Evolutionary conservation across 2,113 vertebrate species (phyloP), one percentile per base, ranked within the genome.

Genomic region (Vulpes ferrilata): DNA sequence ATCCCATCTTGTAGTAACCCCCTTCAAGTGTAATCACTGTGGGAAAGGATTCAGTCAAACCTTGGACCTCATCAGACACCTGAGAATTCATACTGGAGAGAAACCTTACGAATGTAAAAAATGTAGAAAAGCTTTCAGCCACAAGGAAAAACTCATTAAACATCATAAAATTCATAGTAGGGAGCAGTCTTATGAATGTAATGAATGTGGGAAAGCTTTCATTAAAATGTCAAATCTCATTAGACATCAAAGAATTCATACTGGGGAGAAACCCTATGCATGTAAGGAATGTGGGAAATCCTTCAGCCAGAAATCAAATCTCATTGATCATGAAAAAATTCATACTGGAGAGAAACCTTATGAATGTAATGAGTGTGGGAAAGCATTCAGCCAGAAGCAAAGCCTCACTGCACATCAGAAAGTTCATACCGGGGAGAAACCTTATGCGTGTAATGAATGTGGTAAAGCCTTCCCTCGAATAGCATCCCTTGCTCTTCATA

Each of bases 211-310:
- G 25, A 98, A 98, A 93, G 35, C 78, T 86, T 98, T 98, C 83
- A 98, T 97, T 97, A 98, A 98, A 96, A 96, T 97, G 93, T 97
- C 97, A 74, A 98, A 97, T 87, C 97, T 98, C 73, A 97, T 97
- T 93, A 95, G 97, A 93, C 98, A 98, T 97, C 96, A 97, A 87
- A 95, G 97, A 96, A 96, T 98, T 64, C 98, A 98, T 57, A 98
- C 98, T 22, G 97, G 97, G 30, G 98, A 98, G 64, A 98, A 97
- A 93, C 98, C 98, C 2, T 98, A 98, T 93, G n/a, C 64, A 73
- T 98, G 98, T 94, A 96, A 87, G 8, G 98, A 98, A 65, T 98
- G 97, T 97, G 98, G 92, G 3, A 98, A 98, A 88, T 95, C 96
- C 57, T 98, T 98, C 71, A 96, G 96, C 64, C 97, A 98, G 90